A percentile compares a stretch with the other conserved stretches of the same genome.
Evolutionary conservation across 2,797 vertebrate species (phyloP).

Genomic region (Poeciliopsis presidionis): DNA sequence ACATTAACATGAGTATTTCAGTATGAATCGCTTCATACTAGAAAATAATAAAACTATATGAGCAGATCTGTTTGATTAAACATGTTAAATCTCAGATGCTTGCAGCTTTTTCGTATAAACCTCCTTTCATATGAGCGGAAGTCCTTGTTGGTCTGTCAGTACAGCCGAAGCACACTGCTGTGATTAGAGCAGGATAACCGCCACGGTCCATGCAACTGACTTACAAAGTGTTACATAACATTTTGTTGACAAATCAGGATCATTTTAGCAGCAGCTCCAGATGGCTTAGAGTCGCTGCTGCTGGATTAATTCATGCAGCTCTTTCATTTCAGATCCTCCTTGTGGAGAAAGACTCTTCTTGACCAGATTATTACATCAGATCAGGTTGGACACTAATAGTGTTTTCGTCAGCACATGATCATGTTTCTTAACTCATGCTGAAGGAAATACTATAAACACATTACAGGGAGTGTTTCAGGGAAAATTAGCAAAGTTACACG

Average conservation of each 20-base stretch:
- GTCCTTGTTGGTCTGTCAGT: conserved; percentile 4
- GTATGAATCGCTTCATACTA: background rate
- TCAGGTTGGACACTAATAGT: background rate
- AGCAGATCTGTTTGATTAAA: background rate
- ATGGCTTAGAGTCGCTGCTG: conserved; percentile 36
- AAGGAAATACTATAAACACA: background rate
- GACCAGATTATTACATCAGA: conserved; percentile 12
- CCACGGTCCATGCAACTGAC: conserved; percentile 41
- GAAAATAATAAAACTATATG: background rate
- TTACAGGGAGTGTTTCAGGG: background rate
- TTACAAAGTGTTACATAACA: conserved; percentile 55
- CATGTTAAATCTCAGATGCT: background rate
- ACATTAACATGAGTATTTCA: too few relatives aligned
- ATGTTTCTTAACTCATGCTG: background rate
- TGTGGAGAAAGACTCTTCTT: background rate
- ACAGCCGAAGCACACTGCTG: conserved; percentile 15
- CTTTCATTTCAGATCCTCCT: conserved; percentile 10
- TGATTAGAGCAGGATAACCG: conserved; percentile 24
- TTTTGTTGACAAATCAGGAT: conserved; percentile 50
- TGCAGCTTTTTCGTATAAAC: background rate
- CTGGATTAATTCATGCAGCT: conserved; percentile 53
- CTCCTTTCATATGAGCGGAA: background rate
- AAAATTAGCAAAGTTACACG: background rate
- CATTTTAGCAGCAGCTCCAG: conserved; percentile 35
- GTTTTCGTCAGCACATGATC: background rate